Base-by-base conservation (phyloP, 92 coral and sea anemone species). In the Anthopleura xanthogrammica region DNA sequence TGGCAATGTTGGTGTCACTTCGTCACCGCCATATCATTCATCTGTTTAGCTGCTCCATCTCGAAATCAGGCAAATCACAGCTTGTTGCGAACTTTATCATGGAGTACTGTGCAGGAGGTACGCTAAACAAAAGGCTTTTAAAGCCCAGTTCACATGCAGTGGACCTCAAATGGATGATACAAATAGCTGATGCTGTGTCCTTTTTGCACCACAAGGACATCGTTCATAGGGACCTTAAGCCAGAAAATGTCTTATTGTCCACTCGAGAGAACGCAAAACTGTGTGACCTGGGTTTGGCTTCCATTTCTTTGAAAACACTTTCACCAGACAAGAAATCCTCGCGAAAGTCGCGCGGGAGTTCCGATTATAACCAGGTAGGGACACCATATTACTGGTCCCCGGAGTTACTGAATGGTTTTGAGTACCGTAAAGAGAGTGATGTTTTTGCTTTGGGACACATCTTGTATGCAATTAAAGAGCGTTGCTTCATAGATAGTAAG, bases 51-150 rank as follows among this genome's bases (percentile, higher is more conserved):
- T 79, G 88, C 65, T 75, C 77, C 41, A 77, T 88, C 39, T 36
- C 88, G 3, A 77, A 66, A 41, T 23, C 91, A 4, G 72, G 72
- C 57, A 81, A 77, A 60, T 76, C 81, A 20, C 55, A 78, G 79
- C 77, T 83, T 3, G 80, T 87, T 7, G 90, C 85, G 19, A 87
- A 87, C 87, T 83, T 83, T 72, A 75, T 88, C 16, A 83, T 84
- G 71, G 98, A 95, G 87, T 91, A 83, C 84, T 95, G 98, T 54
- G 64, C 90, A 0, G 95, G 95, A 23, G 98, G 98, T 3, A 91
- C 85, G 22, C 83, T 95, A 39, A 83, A 88, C 78, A 91, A 88
- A 39, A 84, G 95, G 16, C 86, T 95, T 20, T 82, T 84, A 0
- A 83, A 78, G 16, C 95, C 97, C 12, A 95, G 93, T 79, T 73